phyloP scores from a whole-genome alignment of 2,113 vertebrate species.

The Stercorarius parasiticus region DNA sequence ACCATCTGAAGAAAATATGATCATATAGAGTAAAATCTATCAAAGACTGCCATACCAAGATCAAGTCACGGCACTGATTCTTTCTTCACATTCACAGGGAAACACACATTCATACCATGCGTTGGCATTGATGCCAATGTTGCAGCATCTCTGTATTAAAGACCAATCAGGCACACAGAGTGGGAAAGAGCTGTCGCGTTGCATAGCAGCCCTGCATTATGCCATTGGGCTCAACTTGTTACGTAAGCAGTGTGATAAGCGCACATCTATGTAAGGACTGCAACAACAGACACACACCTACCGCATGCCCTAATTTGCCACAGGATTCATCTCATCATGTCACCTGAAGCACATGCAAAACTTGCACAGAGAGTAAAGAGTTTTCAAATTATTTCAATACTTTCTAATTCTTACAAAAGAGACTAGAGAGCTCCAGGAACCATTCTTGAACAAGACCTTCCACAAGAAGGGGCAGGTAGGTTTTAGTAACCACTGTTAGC shows the following conservation, averaged over 20 bases:
- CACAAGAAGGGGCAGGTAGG: background rate
- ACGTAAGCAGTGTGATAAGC: background rate
- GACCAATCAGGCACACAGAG: background rate
- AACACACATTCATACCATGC: background rate
- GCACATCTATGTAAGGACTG: fast-evolving
- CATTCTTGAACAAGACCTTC: background rate
- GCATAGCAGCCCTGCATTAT: background rate
- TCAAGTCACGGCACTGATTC: background rate
- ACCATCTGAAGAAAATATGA: background rate
- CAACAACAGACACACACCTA: background rate
- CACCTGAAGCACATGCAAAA: background rate
- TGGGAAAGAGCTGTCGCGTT: background rate
- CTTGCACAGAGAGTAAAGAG: background rate
- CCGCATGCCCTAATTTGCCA: background rate
- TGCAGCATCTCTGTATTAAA: background rate
- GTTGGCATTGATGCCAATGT: background rate
- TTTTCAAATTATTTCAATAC: background rate
- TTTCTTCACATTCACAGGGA: background rate
- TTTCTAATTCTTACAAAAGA: background rate
- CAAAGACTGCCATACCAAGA: background rate
- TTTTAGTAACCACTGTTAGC: background rate
- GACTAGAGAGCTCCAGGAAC: background rate
- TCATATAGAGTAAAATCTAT: background rate
- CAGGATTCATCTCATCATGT: background rate
- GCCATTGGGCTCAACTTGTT: background rate